Evolutionary conservation across 1,140 invertebrate species (phyloP), one percentile per base, ranked within the genome.

Genomic region (Whitmania pigra): DNA sequence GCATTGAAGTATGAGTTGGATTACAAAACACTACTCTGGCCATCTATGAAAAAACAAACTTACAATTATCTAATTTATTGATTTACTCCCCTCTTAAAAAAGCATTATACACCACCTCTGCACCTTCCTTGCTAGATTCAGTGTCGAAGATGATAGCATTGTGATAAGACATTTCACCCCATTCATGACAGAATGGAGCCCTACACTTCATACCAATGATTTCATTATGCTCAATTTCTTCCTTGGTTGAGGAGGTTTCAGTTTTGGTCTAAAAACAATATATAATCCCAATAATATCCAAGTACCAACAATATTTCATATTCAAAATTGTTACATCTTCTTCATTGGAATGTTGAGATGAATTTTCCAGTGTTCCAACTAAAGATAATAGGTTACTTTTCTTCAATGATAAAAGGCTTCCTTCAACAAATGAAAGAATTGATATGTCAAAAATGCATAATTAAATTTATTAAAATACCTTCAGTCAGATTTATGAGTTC

Each of bases 311-410:
- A 20, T 17, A 63, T 63, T 63, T 13, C 18, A 2, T 22, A 13
- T n/a, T 15, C 29, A 63, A 63, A 25, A 25, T 25, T 63, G 57
- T 22, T 31, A 25, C 22, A 63, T 63, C 29, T 13, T 63, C 18
- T 63, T 63, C 29, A 25, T 15, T 25, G 22, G 22, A 17, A 63
- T 63, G 22, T 31, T 63, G 7, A 63, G 57, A 31, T 63, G 57
- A 11, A 63, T 31, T n/a, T 63, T 63, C 57, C 22, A 25, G 9
- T 25, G 57, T 31, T 25, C 29, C 57, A 22, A 63, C 57, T 7
- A 63, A 63, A 63, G 57, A 22, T 63, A 63, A 63, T 7, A 63
- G 15, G 57, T 63, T 63, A n/a, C 57, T 63, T 63, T 63, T 63
- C 29, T 63, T 63, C 20, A 63, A 63, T 25, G 57, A 22, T n/a